A percentile compares a stretch with the other conserved stretches of the same genome.
Conservation (phyloP, 2,888 invertebrate species). For the Agrotis puta region DNA sequence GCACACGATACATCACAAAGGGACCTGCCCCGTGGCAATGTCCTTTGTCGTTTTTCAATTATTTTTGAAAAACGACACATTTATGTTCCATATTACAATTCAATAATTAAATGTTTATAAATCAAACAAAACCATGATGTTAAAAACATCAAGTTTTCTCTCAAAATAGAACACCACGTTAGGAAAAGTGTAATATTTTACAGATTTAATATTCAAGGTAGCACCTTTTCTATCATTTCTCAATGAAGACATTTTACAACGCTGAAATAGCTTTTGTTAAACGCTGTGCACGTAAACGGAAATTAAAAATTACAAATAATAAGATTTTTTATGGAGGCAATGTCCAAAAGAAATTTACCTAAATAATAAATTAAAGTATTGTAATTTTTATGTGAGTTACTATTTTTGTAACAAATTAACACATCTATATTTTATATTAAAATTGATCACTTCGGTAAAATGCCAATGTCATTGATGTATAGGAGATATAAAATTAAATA, state of each 20-base stretch:
- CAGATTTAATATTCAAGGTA: conserved; percentile 50
- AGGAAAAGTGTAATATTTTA: conserved; percentile 33
- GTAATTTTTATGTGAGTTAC: too few relatives aligned
- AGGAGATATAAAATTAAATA: too few relatives aligned
- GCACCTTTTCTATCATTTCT: conserved; percentile 67
- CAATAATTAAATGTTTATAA: not conserved
- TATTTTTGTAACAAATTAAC: too few relatives aligned
- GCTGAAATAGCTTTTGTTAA: conserved; percentile 64
- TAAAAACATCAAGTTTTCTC: not conserved
- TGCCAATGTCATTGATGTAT: too few relatives aligned
- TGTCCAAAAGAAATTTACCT: conserved; percentile 12
- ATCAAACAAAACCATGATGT: not conserved
- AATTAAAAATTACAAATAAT: conserved; percentile 72
- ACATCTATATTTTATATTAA: not conserved
- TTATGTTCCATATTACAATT: too few relatives aligned
- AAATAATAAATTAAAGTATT: conserved; percentile 17
- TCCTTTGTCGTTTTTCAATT: too few relatives aligned
- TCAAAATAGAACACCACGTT: not conserved
- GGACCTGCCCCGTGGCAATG: too few relatives aligned
- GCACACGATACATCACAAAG: too few relatives aligned
- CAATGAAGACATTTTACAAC: conserved; percentile 67
- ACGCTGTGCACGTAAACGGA: conserved; percentile 62
- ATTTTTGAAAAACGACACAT: too few relatives aligned
- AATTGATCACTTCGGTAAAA: not conserved
- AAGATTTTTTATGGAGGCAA: conserved; percentile 44